Evolutionary conservation across 2,888 invertebrate genomes (phyloP).

Genomic region (Callinectes sapidus): DNA sequence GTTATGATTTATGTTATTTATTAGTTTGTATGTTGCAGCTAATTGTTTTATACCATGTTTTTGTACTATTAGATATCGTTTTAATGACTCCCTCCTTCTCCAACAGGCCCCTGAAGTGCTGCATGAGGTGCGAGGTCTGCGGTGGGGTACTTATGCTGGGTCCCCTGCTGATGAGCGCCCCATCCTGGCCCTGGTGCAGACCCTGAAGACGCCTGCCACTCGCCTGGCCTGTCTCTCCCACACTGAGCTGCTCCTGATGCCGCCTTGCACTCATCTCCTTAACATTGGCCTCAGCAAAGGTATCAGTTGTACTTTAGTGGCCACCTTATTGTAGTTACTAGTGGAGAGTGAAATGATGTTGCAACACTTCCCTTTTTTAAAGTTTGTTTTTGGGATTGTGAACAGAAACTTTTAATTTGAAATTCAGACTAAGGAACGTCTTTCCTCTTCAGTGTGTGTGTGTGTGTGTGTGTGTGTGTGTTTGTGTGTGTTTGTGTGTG

Average conservation of each 20-base stretch:
- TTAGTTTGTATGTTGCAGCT: too few species aligned
- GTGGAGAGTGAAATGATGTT: background rate
- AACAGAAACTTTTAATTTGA: background rate
- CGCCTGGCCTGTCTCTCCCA: slow-evolving; percentile 52
- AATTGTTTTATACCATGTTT: background rate
- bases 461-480: too few species aligned
- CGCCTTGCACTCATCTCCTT: slow-evolving; percentile 58
- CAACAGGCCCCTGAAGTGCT: slow-evolving; percentile 66
- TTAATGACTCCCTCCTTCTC: background rate
- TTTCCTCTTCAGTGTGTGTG: too few species aligned
- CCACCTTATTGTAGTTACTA: background rate
- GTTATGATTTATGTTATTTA: too few species aligned
- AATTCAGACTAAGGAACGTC: background rate
- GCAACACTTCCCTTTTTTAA: background rate
- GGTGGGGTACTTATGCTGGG: slow-evolving; percentile 68
- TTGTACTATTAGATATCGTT: background rate
- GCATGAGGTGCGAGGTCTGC: slow-evolving; percentile 65
- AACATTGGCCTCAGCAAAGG: slow-evolving; percentile 50
- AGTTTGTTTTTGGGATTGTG: background rate
- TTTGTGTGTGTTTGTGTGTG: too few species aligned
- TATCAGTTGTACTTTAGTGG: background rate
- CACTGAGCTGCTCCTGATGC: slow-evolving; percentile 63
- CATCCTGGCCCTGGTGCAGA: slow-evolving; percentile 61
- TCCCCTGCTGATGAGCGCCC: slow-evolving; percentile 68
- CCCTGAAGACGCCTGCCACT: slow-evolving; percentile 58